Base-by-base conservation (phyloP, 23 tunicate genomes). In the Oikopleura dioica region DNA sequence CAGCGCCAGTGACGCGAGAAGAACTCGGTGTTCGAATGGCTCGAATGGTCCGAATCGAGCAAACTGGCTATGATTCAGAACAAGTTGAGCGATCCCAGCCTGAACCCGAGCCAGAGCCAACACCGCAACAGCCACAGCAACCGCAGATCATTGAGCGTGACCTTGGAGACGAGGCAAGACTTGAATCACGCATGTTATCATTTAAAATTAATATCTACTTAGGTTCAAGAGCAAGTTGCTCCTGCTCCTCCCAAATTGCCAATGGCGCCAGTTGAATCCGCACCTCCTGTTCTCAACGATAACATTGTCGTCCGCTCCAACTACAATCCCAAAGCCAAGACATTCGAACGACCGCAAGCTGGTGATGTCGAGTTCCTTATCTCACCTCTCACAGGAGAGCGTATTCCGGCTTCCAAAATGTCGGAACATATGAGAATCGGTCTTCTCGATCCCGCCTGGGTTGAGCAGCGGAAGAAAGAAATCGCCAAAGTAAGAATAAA, bases 351-450 rank as follows among this genome's bases (percentile, higher is more conserved):
- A n/a, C n/a, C n/a, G n/a, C n/a, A n/a, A n/a, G n/a, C n/a, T n/a
- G n/a, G n/a, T n/a, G 78, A 77, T 29, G 89, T 77, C 63, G 82
- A 79, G 37, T 84, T 51, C 79, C 80, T 84, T 80, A 83, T 89
- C 16, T 89, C 96, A 9, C 96, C 96, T 35, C 80, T 89, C 77
- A 89, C 96, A 34, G 87, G 87, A 34, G 89, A 89, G 83, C 63
- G 80, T 0, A 59, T 89, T 0, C 86, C 86, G 1, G 96, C 96
- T 36, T 68, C 78, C 35, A 82, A 84, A 51, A 68, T 89, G 63
- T 83, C 84, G 78, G 89, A 89, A 83, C 96, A 89, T 76, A 84
- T 89, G 89, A 79, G 89, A 37, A 84, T 79, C 58, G 89, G 86
- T 32, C 68, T 89, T 68, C 84, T 89, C 23, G 96, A 89, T 82